phyloP scores from a whole-genome alignment of 2,113 vertebrate species.

The Arvicanthis niloticus region DNA sequence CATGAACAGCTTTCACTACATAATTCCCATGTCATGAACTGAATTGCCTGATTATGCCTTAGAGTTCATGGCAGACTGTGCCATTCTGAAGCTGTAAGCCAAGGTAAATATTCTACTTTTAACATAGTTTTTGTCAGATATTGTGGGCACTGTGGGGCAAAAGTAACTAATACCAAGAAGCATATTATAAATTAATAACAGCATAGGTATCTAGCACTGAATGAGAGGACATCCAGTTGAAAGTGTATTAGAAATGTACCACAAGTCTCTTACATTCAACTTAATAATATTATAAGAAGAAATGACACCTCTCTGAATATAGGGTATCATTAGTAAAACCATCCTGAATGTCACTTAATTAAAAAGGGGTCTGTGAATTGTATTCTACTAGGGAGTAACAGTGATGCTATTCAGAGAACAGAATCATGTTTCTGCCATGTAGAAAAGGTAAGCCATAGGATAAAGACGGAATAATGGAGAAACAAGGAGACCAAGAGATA shows the following conservation, averaged over 20 bases:
- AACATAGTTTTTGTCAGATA: neutral
- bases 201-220: neutral
- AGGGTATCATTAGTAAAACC: neutral
- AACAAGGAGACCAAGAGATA: neutral
- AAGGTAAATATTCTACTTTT: neutral
- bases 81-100: neutral
- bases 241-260: neutral
- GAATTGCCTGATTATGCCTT: neutral
- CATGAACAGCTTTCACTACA: neutral
- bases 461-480: neutral
- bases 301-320: neutral
- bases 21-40: neutral
- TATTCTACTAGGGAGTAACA: neutral
- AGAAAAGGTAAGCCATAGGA: neutral
- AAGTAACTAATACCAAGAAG: neutral
- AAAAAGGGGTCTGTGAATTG: neutral
- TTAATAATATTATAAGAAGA: neutral
- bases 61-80: no score
- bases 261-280: neutral
- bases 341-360: neutral
- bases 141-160: neutral
- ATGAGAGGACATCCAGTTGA: neutral
- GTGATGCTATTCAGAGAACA: neutral
- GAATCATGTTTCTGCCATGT: no score
- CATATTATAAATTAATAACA: neutral